A percentile compares a stretch with the other conserved stretches of the same genome.
phyloP scores from a whole-genome alignment of 2,797 vertebrate species.

The Diplodus sargus region DNA sequence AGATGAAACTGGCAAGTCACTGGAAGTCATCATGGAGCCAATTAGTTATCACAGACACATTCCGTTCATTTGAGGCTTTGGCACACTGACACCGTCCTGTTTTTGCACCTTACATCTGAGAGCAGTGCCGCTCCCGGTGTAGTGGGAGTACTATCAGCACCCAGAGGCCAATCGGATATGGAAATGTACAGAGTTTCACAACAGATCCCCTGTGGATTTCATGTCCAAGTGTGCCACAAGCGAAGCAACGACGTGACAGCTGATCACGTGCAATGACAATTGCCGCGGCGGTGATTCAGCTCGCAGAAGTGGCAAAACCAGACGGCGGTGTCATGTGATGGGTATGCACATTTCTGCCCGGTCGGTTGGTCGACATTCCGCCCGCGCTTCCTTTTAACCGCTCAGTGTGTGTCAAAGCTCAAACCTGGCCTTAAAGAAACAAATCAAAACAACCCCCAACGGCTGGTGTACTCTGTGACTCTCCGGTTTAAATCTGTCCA shows the following conservation, averaged over 20 bases:
- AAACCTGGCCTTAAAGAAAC: background rate
- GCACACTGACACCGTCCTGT: too few relatives aligned
- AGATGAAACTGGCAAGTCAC: background rate
- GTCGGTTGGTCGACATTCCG: constrained; percentile 58
- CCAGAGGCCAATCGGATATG: background rate
- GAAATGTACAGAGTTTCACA: constrained; percentile 10
- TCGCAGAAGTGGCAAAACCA: background rate
- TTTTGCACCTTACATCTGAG: background rate
- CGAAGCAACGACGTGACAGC: background rate
- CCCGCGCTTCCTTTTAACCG: constrained; percentile 13
- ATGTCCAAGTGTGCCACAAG: background rate
- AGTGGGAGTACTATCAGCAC: background rate
- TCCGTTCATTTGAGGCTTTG: background rate
- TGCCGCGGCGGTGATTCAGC: background rate
- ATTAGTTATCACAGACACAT: background rate
- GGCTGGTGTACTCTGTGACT: background rate
- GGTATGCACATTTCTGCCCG: constrained; percentile 6
- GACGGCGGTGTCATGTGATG: background rate
- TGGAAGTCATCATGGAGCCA: background rate
- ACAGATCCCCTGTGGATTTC: background rate
- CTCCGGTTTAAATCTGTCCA: background rate
- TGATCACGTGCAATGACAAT: background rate
- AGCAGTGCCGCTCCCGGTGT: too few relatives aligned
- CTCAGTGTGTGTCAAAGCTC: constrained; percentile 23
- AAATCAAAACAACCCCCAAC: background rate